These are phyloP conservation scores for Rotaria macrura DNA, from an alignment of 2,888 invertebrate genomes.

Conservation along the genomic window DNA sequence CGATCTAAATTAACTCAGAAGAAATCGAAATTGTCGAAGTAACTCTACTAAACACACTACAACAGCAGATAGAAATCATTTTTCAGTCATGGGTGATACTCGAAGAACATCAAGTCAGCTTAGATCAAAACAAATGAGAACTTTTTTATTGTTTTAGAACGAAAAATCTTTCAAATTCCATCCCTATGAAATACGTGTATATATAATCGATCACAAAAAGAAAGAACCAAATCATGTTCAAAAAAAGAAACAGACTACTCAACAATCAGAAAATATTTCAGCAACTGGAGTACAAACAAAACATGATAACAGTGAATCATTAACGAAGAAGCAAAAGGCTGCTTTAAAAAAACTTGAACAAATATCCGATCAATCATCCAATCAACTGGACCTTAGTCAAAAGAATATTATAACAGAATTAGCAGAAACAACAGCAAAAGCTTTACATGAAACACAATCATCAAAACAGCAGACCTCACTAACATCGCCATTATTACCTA, in stretches of 20 bases:
- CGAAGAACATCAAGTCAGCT: too few relatives aligned
- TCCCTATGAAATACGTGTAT: conserved; percentile 11
- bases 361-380: neutral
- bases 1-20: too few relatives aligned
- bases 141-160: neutral
- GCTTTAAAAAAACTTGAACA: neutral
- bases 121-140: too few relatives aligned
- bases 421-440: neutral
- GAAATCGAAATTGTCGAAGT: too few relatives aligned
- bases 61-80: too few relatives aligned
- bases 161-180: conserved; percentile 16
- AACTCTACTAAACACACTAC: too few relatives aligned
- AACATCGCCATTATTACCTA: neutral
- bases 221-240: neutral
- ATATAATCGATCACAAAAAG: conserved; percentile 12
- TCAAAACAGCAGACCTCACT: neutral
- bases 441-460: neutral
- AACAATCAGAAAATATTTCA: neutral
- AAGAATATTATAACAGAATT: neutral
- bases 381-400: neutral
- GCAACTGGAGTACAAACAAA: neutral
- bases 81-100: too few relatives aligned
- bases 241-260: neutral
- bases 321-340: neutral
- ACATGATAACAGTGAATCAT: neutral